phyloP scores from a whole-genome alignment of 2,797 vertebrate species.

The Paramormyrops hopkinsi region DNA sequence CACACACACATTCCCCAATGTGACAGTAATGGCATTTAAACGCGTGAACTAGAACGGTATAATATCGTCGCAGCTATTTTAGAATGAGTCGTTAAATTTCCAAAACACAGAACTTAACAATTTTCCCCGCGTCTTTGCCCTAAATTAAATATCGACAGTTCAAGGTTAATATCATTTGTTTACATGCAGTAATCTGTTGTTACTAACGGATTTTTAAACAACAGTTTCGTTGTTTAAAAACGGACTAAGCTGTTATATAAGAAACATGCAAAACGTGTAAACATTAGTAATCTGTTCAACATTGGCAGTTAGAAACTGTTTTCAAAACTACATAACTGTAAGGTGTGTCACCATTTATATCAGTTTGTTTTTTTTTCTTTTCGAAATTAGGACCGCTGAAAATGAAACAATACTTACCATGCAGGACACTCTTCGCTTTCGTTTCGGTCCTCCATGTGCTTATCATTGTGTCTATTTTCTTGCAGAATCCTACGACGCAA shows the following conservation, averaged over 20 bases:
- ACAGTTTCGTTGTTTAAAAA: constrained; percentile 4
- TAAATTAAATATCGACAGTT: background rate
- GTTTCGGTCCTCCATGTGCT: background rate
- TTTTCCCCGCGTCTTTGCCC: background rate
- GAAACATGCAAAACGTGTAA: background rate
- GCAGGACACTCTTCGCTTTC: background rate
- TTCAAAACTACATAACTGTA: constrained; percentile 4
- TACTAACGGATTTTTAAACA: background rate
- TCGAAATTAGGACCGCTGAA: background rate
- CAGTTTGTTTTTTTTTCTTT: background rate
- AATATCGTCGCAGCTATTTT: background rate
- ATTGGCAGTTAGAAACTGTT: background rate
- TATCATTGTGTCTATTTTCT: background rate
- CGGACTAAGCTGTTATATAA: background rate
- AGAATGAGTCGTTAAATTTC: background rate
- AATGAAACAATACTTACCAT: background rate
- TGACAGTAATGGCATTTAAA: constrained; percentile 23
- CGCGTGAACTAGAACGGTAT: background rate
- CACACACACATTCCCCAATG: constrained; percentile 11
- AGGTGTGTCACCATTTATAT: background rate
- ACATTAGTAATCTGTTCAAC: background rate
- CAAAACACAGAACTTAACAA: background rate
- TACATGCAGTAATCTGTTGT: constrained; percentile 3
- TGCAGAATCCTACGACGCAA: background rate
- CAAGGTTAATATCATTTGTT: constrained; percentile 9